These are phyloP conservation scores for Coenobita brevimanus DNA, from an alignment of 1,140 invertebrate species.

Conservation along the genomic window DNA sequence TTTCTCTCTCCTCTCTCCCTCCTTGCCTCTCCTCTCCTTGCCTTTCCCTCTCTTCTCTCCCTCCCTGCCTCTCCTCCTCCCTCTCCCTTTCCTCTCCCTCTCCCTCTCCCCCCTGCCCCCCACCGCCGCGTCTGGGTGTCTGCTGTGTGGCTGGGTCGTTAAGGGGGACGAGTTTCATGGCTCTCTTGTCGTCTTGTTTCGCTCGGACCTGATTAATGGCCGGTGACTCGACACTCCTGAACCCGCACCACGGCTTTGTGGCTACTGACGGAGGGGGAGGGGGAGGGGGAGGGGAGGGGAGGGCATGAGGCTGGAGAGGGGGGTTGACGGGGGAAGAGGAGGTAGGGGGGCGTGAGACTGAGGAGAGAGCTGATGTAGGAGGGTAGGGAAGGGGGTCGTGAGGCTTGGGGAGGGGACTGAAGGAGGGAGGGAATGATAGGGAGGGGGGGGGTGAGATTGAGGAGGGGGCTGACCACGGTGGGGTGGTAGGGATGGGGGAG, in stretches of 20 bases:
- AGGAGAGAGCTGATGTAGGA: no score
- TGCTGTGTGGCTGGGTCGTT: conserved; percentile 23
- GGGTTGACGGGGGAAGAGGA: no score
- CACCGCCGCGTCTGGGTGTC: conserved; percentile 23
- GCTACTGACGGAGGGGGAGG: not conserved
- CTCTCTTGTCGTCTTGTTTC: conserved; percentile 52
- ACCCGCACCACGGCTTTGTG: not conserved
- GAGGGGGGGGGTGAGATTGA: no score
- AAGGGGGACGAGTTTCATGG: conserved; percentile 53
- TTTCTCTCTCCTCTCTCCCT: no score
- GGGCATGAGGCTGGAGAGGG: no score
- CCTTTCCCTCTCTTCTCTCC: not conserved
- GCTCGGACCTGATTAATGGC: conserved; percentile 34
- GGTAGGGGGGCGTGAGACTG: no score
- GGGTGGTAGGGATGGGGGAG: no score
- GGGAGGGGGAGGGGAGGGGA: not conserved
- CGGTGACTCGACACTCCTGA: conserved; percentile 31
- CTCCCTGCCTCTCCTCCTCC: not conserved
- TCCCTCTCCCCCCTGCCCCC: conserved; percentile 1
- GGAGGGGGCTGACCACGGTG: no score
- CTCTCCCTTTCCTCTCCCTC: not conserved
- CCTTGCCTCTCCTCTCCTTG: not conserved
- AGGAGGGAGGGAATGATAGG: no score
- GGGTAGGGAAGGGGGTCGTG: no score
- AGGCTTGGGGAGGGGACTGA: no score